These are phyloP conservation scores for Cylindroiulus punctatus DNA, from an alignment of 2,888 invertebrate genomes.

Conservation along the genomic window DNA sequence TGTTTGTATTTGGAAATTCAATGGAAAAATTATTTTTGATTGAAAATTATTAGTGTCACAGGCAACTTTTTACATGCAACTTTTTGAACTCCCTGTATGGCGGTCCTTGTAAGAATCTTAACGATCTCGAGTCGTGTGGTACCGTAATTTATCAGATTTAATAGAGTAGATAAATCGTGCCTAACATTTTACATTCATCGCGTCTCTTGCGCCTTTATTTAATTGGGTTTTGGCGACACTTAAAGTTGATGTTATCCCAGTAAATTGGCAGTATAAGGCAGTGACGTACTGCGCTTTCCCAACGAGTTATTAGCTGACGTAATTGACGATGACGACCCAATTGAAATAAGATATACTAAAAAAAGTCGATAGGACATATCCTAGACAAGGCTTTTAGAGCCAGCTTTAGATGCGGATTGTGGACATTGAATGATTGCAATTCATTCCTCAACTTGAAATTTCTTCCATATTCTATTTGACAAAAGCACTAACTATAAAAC, in stretches of 20 bases:
- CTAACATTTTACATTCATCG: background rate
- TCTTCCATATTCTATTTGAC: too few relatives aligned
- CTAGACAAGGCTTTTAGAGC: too few relatives aligned
- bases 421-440: too few relatives aligned
- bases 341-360: too few relatives aligned
- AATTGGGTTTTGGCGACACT: slow-evolving; percentile 32
- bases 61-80: too few relatives aligned
- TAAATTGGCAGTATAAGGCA: background rate
- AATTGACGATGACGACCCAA: background rate
- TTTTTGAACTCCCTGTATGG: background rate
- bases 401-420: too few relatives aligned
- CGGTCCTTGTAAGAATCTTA: background rate
- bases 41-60: too few relatives aligned
- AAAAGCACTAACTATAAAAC: too few relatives aligned
- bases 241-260: background rate
- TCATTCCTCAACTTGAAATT: too few relatives aligned
- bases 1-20: too few relatives aligned
- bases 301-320: background rate
- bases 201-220: slow-evolving; percentile 6
- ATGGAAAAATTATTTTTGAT: too few relatives aligned
- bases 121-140: background rate
- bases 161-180: background rate
- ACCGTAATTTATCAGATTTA: background rate
- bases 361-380: too few relatives aligned
- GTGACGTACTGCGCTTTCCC: background rate